A percentile compares a stretch with the other conserved stretches of the same genome.
Conservation (phyloP, 2,113 vertebrate species). For the Coregonus clupeaformis region DNA sequence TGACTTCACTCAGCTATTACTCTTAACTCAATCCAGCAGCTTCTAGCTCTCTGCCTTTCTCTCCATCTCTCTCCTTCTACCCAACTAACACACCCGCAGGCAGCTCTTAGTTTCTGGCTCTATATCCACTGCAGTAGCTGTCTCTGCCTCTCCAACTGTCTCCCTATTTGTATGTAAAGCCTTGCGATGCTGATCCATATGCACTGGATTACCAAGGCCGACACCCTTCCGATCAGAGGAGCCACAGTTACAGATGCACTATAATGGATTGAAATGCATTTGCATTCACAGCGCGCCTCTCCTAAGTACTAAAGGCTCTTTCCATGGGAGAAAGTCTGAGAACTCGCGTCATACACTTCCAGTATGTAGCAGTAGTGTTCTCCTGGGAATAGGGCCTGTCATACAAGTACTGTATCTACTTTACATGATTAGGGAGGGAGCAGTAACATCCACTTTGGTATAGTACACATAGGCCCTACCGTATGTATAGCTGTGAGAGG, state of each 20-base stretch:
- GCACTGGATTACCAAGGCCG: slow-evolving; percentile 45
- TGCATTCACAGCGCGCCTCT: slow-evolving; percentile 32
- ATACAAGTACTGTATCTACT: too few species aligned
- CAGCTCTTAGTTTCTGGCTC: not conserved
- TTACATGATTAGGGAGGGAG: too few species aligned
- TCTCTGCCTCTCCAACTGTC: not conserved
- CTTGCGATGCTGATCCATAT: slow-evolving; percentile 41
- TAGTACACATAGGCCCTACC: too few species aligned
- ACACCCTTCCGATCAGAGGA: slow-evolving; percentile 28
- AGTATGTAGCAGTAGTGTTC: not conserved
- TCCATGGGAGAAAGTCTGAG: not conserved
- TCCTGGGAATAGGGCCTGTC: too few species aligned
- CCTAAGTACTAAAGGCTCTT: not conserved
- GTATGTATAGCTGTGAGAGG: slow-evolving; percentile 12
- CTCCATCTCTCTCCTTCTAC: slow-evolving; percentile 2
- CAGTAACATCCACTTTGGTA: too few species aligned
- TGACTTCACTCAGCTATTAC: slow-evolving; percentile 39
- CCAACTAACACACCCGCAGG: not conserved
- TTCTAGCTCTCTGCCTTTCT: slow-evolving; percentile 25
- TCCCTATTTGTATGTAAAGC: slow-evolving; percentile 49
- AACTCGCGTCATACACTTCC: not conserved
- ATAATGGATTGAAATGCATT: slow-evolving; percentile 37
- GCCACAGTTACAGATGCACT: slow-evolving; percentile 32
- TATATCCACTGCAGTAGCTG: not conserved
- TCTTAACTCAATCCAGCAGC: slow-evolving; percentile 59